Base-by-base conservation (phyloP, 2,113 vertebrate genomes). In the Calidris pugnax region DNA sequence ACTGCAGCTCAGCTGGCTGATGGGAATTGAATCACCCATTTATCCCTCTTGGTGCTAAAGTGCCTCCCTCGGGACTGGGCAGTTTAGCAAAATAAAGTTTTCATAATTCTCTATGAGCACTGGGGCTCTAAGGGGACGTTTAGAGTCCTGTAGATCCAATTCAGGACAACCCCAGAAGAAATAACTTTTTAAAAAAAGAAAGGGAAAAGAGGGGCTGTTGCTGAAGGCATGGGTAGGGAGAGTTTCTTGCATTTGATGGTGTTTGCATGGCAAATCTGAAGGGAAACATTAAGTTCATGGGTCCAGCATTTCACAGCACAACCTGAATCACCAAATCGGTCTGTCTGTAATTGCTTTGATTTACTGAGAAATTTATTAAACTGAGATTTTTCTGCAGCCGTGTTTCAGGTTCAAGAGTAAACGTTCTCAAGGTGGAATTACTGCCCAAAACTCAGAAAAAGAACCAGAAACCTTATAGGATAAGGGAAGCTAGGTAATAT, bases 331-430 rank as follows among this genome's bases (percentile, higher is more conserved):
- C 68, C 89, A 76, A 39, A 60, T 45, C 66, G 57, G 66, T 43
- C 74, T 68, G 24, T 23, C 62, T 66, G 56, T 37, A 89, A 91
- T 94, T 85, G 75, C 69, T 78, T 68, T 22, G 35, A 71, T 87
- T 85, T 94, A 82, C 27, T 39, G 66, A 94, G 80, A 68, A 79
- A 53, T 12, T 26, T 53, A 41, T 85, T 68, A 93, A 96, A 85
- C 22, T 45, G 33, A 87, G 74, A 15, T 93, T 90, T 92, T 84
- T 78, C 76, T 72, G 69, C 93, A 85, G 77, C 53, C 0, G 0
- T 35, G 32, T 43, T 82, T 56, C 39, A 51, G 24, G 57, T 68
- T 82, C 69, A 78, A 78, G 48, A 79, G 66, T 10, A 56, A 85
- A 82, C 32, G 30, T 62, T 87, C 87, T 87, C 66, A 43, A 60